Conservation (phyloP, 2,888 invertebrate genomes). For the Hirtodrosophila alboralis region DNA sequence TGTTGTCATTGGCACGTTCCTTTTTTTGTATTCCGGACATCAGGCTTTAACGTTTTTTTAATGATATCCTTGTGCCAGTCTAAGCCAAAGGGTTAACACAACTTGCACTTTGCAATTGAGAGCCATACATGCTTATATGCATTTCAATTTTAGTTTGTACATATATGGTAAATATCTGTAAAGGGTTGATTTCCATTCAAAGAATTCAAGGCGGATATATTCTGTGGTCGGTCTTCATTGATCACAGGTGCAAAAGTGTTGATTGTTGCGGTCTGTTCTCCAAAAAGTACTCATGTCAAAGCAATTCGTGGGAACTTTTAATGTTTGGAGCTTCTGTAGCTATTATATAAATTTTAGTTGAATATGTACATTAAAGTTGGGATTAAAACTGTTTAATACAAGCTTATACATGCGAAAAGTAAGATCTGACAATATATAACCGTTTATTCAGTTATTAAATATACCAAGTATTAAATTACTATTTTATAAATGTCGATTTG, state of each 20-base stretch:
- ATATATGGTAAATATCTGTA: background rate
- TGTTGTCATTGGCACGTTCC: slow-evolving; percentile 45
- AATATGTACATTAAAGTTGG: background rate
- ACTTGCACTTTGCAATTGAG: slow-evolving; percentile 32
- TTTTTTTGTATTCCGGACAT: background rate
- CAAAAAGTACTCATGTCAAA: background rate
- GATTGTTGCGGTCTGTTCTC: slow-evolving; percentile 30
- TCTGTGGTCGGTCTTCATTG: slow-evolving; percentile 26
- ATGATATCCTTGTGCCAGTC: slow-evolving; percentile 36
- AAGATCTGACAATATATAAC: too few species aligned
- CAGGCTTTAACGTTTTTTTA: slow-evolving; percentile 24
- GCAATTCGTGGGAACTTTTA: slow-evolving; percentile 12
- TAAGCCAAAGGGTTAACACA: slow-evolving; percentile 46
- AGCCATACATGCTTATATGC: background rate
- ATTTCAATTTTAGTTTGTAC: slow-evolving; percentile 9
- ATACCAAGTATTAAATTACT: too few species aligned
- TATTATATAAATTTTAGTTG: background rate
- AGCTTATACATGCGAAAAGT: too few species aligned
- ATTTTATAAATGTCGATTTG: too few species aligned
- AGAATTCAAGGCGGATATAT: slow-evolving; percentile 8
- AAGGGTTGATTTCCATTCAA: too few species aligned
- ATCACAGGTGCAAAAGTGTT: slow-evolving; percentile 60
- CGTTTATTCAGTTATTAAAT: too few species aligned
- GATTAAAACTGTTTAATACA: too few species aligned
- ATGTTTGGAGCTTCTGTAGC: slow-evolving; percentile 8